Percentiles rank a stretch among this genome's conserved stretches.
Evolutionary conservation across 2,113 vertebrate species (phyloP).

Genomic region (Prunella fulvescens): DNA sequence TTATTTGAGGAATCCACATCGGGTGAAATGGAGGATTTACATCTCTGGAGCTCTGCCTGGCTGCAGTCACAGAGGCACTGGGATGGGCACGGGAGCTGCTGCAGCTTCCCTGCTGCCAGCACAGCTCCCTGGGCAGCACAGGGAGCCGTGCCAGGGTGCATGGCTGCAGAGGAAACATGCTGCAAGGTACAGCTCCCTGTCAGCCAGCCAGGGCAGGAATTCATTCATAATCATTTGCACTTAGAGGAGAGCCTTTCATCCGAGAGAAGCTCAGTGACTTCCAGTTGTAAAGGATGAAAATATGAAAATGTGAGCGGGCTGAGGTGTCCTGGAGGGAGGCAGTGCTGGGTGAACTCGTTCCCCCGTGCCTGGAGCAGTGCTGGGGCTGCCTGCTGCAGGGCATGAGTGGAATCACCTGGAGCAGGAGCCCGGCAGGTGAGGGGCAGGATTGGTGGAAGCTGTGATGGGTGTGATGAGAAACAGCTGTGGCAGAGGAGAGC

Average conservation of each 20-base stretch:
- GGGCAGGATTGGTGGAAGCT: fast-evolving
- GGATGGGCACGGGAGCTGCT: not conserved
- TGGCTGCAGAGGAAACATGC: not conserved
- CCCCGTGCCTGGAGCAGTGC: not conserved
- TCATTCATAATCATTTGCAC: not conserved
- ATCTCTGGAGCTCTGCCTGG: not conserved
- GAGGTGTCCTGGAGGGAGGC: not conserved
- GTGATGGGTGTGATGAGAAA: fast-evolving
- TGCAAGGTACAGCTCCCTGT: not conserved
- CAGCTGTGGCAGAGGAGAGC: no score
- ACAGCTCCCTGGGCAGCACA: not conserved
- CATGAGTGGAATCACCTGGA: not conserved
- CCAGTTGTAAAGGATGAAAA: not conserved
- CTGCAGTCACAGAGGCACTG: not conserved
- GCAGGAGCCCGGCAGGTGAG: fast-evolving
- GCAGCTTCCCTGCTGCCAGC: not conserved
- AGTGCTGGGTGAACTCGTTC: fast-evolving
- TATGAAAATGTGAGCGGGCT: fast-evolving
- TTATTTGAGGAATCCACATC: constrained; percentile 3
- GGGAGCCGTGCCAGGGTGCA: not conserved
- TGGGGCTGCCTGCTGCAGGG: not conserved
- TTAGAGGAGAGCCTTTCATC: not conserved
- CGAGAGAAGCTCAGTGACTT: not conserved
- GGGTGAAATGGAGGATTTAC: constrained; percentile 35
- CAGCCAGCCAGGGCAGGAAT: not conserved